Evolutionary conservation across 1,140 invertebrate genomes (phyloP), one percentile per base, ranked within the genome.

Genomic region (Dermatophagoides farinae): DNA sequence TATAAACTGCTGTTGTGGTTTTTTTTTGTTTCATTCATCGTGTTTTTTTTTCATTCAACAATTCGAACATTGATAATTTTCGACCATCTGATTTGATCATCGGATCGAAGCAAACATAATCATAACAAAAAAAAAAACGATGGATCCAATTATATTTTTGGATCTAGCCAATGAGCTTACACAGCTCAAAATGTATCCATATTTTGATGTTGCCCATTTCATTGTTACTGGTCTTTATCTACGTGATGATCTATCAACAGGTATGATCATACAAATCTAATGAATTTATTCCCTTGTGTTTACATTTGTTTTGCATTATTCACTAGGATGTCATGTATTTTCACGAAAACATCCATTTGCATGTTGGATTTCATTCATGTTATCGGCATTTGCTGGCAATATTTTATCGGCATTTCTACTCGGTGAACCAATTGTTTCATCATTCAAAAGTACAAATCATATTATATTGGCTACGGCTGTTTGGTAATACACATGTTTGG

Each of bases 171-270:
- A 95, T 75, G 88, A 91, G 79, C 88, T 97, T 73, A 91, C 92
- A 65, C 96, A 97, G 75, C 78, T 97, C 65, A 96, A 97, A 79
- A 97, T 97, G 92, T 97, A 86, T 73, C 95, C 95, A 41, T 97
- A 96, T 77, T 98, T 98, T 75, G 93, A 97, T 72, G 84, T 96
- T 68, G 92, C 92, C 63, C 89, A 98, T 75, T 85, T 83, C 74
- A 78, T 87, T 66, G 77, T 93, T 44, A 88, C 85, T 73, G 87
- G 87, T 69, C 75, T 92, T 63, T 85, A 88, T 69, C 86, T 97
- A 54, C 79, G 91, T 69, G 93, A 97, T 73, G 95, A 98, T 79
- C 80, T 96, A 68, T 88, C 88, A 69, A 76, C 81, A 70, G 86
- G 86, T 88, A 78, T 80, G 79, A 71, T 50, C 11, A n/a, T n/a